A percentile compares a stretch with the other conserved stretches of the same genome.
Conservation (phyloP, 2,797 vertebrate genomes). For the Eulemur albifrons region DNA sequence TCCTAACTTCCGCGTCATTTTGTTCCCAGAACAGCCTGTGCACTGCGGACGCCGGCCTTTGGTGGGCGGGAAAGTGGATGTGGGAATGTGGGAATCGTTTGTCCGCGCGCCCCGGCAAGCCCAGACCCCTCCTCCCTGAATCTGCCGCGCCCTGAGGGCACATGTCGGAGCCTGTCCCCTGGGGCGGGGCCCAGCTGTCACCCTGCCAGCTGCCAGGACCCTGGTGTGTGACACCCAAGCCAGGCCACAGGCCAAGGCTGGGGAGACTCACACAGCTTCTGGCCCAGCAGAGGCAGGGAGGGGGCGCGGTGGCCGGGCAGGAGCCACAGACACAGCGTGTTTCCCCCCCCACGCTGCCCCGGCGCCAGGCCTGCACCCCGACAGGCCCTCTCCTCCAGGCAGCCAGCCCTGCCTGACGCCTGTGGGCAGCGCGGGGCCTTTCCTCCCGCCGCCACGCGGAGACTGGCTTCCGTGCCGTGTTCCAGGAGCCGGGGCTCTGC, state of each 20-base stretch:
- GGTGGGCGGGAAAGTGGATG: not conserved
- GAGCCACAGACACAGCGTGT: fast-evolving
- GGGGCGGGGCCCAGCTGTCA: conserved; percentile 61
- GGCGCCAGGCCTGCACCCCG: fast-evolving
- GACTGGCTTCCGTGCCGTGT: fast-evolving
- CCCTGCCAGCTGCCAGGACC: conserved; percentile 49
- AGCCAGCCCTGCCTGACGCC: not conserved
- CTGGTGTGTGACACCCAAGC: not conserved
- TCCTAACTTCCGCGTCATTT: not conserved
- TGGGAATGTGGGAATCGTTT: not conserved
- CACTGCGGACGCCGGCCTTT: fast-evolving
- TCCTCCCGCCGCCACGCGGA: not conserved
- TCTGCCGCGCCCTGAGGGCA: not conserved
- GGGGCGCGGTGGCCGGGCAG: fast-evolving
- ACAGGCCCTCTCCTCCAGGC: not conserved
- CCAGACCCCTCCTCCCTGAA: not conserved
- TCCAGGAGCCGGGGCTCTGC: not conserved
- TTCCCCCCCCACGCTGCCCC: fast-evolving
- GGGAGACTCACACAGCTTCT: not conserved
- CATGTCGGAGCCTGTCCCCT: conserved; percentile 32
- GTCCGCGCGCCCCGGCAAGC: not conserved
- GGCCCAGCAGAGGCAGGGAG: not conserved
- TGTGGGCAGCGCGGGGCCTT: not conserved
- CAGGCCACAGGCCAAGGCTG: not conserved
- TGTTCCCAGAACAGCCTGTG: not conserved